These are phyloP conservation scores for Todus mexicanus DNA, from an alignment of 2,797 vertebrate species.

Conservation along the genomic window DNA sequence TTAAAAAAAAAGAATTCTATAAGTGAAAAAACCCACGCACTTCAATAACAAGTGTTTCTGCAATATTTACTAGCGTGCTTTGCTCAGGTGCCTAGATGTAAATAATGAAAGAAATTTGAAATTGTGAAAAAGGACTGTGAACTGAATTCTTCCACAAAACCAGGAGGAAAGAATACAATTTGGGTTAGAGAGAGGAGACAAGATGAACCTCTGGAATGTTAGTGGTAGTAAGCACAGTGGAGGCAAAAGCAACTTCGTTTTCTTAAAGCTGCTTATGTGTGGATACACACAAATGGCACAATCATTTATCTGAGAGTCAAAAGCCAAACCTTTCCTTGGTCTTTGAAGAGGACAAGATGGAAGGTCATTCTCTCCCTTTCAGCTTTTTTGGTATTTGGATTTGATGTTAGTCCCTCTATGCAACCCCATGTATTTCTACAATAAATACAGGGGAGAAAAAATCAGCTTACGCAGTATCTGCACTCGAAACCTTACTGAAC, in stretches of 20 bases:
- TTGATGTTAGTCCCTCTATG: background rate
- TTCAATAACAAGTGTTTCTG: background rate
- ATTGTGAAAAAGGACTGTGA: background rate
- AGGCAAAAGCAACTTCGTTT: constrained; percentile 7
- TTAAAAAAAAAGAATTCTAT: background rate
- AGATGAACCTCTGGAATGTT: background rate
- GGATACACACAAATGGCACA: background rate
- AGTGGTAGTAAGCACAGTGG: background rate
- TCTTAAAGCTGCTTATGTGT: background rate
- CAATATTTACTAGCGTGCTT: background rate
- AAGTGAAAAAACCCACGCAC: background rate
- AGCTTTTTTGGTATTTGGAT: background rate
- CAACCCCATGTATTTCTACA: background rate
- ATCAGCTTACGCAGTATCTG: background rate
- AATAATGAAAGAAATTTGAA: background rate
- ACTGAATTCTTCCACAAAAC: background rate
- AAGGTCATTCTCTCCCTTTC: background rate
- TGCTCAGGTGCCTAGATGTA: background rate
- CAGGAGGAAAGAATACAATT: background rate
- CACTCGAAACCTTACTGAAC: background rate
- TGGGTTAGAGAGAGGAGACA: background rate
- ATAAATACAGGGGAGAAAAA: background rate
- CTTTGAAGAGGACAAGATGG: background rate
- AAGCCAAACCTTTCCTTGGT: background rate
- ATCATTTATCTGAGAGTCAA: background rate